Evolutionary conservation across 2,797 vertebrate genomes (phyloP), one percentile per base, ranked within the genome.

Genomic region (Rousettus madagascariensis): DNA sequence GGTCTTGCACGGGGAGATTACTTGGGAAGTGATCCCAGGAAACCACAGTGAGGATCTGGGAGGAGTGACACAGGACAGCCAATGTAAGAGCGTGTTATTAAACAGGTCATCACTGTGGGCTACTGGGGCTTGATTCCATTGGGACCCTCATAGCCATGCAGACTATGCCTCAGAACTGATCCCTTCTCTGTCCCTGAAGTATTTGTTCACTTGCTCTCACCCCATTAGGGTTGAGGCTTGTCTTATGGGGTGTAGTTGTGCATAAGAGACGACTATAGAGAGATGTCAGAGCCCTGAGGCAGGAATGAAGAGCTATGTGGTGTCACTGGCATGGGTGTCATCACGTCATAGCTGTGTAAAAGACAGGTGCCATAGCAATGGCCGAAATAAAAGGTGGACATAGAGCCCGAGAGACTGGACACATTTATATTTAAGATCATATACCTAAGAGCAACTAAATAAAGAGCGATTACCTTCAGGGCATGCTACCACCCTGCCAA

Each of bases 401-500:
- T 33, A 77, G 33, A 46, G 38, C 7, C 28, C 10, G 8, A 3
- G 57, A 65, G 53, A n/a, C 8, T 49, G 71, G 33, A 38, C 46
- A 51, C 15, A 51, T 41, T 8, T 19, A 38, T n/a, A 75, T 1
- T 26, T 49, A 20, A 83, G 66, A n/a, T 24, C 8, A 36, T 2
- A 77, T 4, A 30, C 17, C 38, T n/a, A 38, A 55, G 72, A 89
- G 16, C 46, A 77, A 57, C 28, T 3, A n/a, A 53, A 7, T 8
- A 66, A 87, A 43, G 51, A 89, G 17, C 2, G 49, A 83, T 97
- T 74, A 99, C 99, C 99, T 88, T 98, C 98, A 8, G 97, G 98
- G 84, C 97, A 98, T 11, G 96, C 96, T 3, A 98, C 97, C 74
- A 99, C 98, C 0, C 98, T 99, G 11, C 99, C 99, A 0, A 99